Evolutionary conservation across 2,113 vertebrate genomes (phyloP), one percentile per base, ranked within the genome.

Genomic region (Uropsilus gracilis): DNA sequence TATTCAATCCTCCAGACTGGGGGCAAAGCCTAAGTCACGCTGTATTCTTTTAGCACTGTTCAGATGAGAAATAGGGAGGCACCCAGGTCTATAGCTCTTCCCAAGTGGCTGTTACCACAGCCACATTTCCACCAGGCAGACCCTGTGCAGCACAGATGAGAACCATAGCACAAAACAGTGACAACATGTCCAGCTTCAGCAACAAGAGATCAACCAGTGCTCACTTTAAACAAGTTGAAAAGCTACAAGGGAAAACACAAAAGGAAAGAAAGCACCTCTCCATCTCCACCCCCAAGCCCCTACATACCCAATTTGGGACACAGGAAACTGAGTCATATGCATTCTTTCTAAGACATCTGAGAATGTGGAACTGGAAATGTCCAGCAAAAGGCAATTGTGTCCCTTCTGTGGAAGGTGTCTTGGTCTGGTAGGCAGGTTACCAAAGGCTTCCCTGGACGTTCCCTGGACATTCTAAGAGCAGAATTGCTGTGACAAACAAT

Each of bases 361-460:
- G 48, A 34, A 71, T 22, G 4, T 4, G 10, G 20, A 68, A 24
- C n/a, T 57, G 12, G 28, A 44, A 20, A 46, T 0, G 8, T 50
- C 44, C 55, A 68, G 53, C 78, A 68, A 85, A 68, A 87, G 34
- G 18, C 24, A 30, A 30, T 3, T 28, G 3, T 2, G 0, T 44
- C 28, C 28, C 42, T 72, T 84, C n/a, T 13, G 9, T 5, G 32
- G 42, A 42, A 26, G 24, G 22, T 17, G 3, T n/a, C 3, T n/a
- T 14, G 61, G 63, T 69, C 30, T 73, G 39, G 22, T 6, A 55
- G 9, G 37, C 24, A 30, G 22, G 69, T 53, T 42, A 37, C 17
- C 0, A 10, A 30, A 0, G 44, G 1, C 30, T 34, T 69, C 39
- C 30, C 59, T 77, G 28, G 1, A 6, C 28, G n/a, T n/a, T n/a